Base-by-base conservation (phyloP, 2,113 vertebrate species). In the Pluvialis apricaria region DNA sequence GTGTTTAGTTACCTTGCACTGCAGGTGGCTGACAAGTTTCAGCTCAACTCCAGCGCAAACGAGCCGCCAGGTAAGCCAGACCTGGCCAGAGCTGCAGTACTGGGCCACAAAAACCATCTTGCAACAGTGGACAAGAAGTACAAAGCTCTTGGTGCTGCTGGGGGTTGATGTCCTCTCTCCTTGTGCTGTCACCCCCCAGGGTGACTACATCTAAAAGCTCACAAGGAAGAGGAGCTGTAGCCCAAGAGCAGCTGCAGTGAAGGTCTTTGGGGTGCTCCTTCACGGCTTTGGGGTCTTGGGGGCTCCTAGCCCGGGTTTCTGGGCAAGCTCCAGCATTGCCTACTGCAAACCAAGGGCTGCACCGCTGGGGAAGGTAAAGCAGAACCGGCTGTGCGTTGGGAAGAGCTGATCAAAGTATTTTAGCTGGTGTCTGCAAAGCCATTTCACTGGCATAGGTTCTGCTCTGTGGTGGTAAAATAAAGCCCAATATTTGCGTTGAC, bases 331-430 rank as follows among this genome's bases (percentile, higher is more conserved):
- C 82, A 90, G 71, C 52, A 45, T 12, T 80, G 25, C 42, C 52
- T 45, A 2, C 25, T 54, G 47, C 82, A 85, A 71, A 71, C 7
- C 34, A 62, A 84, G 32, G 55, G 45, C 87, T 91, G 13, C 8
- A 8, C 18, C 19, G 4, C 6, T 5, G 7, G 34, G 47, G 17
- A 88, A 65, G 34, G 18, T 40, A 36, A 49, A 93, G 70, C 16
- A 28, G 14, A 44, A 44, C 7, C 0, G 3, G 24, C 49, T 58
- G 34, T 0, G 0, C 34, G 13, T 1, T 44, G 21, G 26, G 29
- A 20, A 76, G 26, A 82, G 16, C 73, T 36, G 17, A 29, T 71
- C 10, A 26, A 71, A 79, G 51, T 62, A 25, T 62, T 84, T 58
- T 21, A 55, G 29, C 42, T 68, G n/a, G 3, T 60, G 15, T 51